Evolutionary conservation across 2,888 invertebrate genomes (phyloP).

Genomic region (Sesia apiformis): DNA sequence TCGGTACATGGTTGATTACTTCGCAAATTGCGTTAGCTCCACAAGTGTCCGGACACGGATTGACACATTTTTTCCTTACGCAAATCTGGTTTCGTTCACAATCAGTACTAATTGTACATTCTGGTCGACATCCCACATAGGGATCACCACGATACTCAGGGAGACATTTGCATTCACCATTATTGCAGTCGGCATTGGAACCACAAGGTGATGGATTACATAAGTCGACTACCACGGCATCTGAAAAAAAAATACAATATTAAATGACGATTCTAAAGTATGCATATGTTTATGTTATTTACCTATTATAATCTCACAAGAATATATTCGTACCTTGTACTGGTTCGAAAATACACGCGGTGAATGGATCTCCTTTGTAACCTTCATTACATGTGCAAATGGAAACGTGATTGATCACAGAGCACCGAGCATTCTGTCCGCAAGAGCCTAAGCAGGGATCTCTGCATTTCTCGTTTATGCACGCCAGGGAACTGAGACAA

Average conservation of each 20-base stretch:
- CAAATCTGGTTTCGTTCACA: slow-evolving; percentile 82
- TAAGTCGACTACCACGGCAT: slow-evolving; percentile 59
- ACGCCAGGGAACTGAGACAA: slow-evolving; percentile 78
- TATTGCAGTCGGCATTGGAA: slow-evolving; percentile 80
- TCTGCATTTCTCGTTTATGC: slow-evolving; percentile 77
- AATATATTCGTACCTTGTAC: slow-evolving; percentile 32
- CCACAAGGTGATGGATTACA: slow-evolving; percentile 82
- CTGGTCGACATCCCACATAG: slow-evolving; percentile 84
- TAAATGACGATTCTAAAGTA: background rate
- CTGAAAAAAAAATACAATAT: slow-evolving; percentile 15
- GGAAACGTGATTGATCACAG: slow-evolving; percentile 76
- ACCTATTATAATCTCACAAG: background rate
- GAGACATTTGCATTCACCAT: slow-evolving; percentile 82
- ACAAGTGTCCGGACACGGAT: slow-evolving; percentile 87
- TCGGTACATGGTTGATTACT: slow-evolving; percentile 85
- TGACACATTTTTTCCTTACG: slow-evolving; percentile 80
- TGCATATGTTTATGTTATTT: background rate
- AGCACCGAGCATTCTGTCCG: slow-evolving; percentile 73
- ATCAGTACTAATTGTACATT: slow-evolving; percentile 85
- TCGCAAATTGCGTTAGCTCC: slow-evolving; percentile 83
- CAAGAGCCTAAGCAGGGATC: slow-evolving; percentile 83
- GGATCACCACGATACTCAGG: slow-evolving; percentile 86
- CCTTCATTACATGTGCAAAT: slow-evolving; percentile 76
- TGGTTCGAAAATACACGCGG: slow-evolving; percentile 45
- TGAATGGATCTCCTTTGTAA: slow-evolving; percentile 77